A percentile compares a stretch with the other conserved stretches of the same genome.
Evolutionary conservation across 2,797 vertebrate species (phyloP).

Genomic region (Periophthalmus magnuspinnatus): DNA sequence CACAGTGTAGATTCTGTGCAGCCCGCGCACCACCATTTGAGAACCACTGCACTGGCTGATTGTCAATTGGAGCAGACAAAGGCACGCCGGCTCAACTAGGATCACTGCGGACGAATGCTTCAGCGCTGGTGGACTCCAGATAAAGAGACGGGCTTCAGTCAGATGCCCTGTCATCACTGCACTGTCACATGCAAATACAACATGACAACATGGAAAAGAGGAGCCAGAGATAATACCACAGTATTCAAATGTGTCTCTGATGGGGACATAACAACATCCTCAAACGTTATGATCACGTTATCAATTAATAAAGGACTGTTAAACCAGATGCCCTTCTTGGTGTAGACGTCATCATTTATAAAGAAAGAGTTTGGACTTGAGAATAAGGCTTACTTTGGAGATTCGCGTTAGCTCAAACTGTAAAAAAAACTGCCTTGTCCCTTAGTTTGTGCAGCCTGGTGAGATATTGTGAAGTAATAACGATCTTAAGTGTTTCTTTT

Average conservation of each 20-base stretch:
- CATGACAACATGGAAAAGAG: background rate
- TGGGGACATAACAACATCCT: background rate
- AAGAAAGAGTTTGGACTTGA: background rate
- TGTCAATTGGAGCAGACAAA: conserved; percentile 38
- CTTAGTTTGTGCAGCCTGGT: background rate
- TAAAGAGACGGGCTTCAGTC: conserved; percentile 30
- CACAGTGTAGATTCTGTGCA: background rate
- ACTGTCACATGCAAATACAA: conserved; percentile 17
- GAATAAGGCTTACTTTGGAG: too few species aligned
- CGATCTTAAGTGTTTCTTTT: background rate
- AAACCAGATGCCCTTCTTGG: too few species aligned
- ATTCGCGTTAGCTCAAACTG: too few species aligned
- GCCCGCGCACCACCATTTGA: background rate
- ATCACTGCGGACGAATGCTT: conserved; percentile 67
- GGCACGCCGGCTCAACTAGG: conserved; percentile 56
- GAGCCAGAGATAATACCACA: background rate
- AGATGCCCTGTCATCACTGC: conserved; percentile 5
- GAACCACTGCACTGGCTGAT: conserved; percentile 17
- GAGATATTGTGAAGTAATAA: background rate
- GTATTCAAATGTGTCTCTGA: background rate
- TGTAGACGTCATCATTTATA: background rate
- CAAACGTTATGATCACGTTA: too few species aligned
- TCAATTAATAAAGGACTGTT: too few species aligned
- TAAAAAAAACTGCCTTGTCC: background rate
- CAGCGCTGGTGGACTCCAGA: conserved; percentile 49